Conservation (phyloP, 1,140 invertebrate species). For the Hycleus cichorii region DNA sequence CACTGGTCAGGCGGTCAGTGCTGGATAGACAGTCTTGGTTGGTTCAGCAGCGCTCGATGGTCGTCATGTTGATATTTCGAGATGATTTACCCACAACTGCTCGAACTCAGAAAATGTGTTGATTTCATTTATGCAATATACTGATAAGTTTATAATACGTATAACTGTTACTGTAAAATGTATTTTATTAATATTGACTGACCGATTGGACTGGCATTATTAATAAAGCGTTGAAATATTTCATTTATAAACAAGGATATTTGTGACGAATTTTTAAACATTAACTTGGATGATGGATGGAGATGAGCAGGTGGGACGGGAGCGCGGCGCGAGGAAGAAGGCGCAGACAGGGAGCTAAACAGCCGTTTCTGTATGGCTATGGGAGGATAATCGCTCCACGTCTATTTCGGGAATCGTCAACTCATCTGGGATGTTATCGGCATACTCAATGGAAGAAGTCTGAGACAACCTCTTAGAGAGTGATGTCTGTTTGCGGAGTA, state of each 20-base stretch:
- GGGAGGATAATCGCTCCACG: constrained; percentile 81
- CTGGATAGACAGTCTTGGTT: constrained; percentile 1
- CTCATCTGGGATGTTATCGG: constrained; percentile 78
- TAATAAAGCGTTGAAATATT: too few relatives aligned
- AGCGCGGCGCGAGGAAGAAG: constrained; percentile 10
- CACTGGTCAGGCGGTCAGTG: neutral
- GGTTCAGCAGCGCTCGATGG: neutral
- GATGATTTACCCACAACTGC: constrained; percentile 5
- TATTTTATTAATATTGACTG: too few relatives aligned
- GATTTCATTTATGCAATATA: too few relatives aligned
- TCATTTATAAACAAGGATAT: too few relatives aligned
- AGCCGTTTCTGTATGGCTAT: constrained; percentile 88
- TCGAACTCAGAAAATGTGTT: neutral
- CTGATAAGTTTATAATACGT: too few relatives aligned
- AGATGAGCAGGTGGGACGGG: constrained; percentile 22
- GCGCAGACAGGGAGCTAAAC: constrained; percentile 54
- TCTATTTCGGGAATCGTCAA: constrained; percentile 82
- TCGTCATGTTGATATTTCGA: neutral
- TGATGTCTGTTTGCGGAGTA: constrained; percentile 84
- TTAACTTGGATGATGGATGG: constrained; percentile 2
- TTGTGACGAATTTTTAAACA: too few relatives aligned
- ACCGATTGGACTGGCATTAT: too few relatives aligned
- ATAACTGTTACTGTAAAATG: too few relatives aligned
- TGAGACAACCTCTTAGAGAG: constrained; percentile 83
- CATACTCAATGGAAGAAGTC: constrained; percentile 86